Evolutionary conservation across 2,888 invertebrate species (phyloP).

Genomic region (Chloromyia formosa): DNA sequence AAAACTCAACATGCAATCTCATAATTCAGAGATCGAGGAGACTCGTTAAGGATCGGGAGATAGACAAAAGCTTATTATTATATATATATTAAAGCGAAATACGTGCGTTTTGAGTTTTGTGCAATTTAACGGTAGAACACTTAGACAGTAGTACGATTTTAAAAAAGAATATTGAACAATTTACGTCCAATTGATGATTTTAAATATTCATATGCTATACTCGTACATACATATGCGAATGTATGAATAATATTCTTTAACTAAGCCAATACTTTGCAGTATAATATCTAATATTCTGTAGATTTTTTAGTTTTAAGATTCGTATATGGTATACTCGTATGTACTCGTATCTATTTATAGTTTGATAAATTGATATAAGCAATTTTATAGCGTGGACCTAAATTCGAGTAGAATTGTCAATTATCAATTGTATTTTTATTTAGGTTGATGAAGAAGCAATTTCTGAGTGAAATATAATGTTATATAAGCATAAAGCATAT

Average conservation of each 20-base stretch:
- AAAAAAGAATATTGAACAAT: constrained; percentile 24
- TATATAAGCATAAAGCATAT: not conserved
- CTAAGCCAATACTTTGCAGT: constrained; percentile 25
- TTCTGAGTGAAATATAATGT: not conserved
- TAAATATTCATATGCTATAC: constrained; percentile 22
- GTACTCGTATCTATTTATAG: no score
- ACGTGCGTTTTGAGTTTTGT: not conserved
- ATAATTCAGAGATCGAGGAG: no score
- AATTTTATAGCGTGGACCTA: not conserved
- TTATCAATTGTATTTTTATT: constrained; percentile 5
- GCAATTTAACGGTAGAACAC: not conserved
- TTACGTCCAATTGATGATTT: constrained; percentile 27
- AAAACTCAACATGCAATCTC: no score
- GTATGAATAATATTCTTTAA: not conserved
- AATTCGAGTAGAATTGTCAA: constrained; percentile 9
- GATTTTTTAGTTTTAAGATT: no score
- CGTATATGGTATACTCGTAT: no score
- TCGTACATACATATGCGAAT: not conserved
- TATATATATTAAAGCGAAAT: not conserved
- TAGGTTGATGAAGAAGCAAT: not conserved
- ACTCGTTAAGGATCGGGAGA: not conserved
- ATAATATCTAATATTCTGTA: constrained; percentile 13
- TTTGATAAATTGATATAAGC: not conserved
- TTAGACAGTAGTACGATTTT: not conserved
- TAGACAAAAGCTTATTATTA: not conserved